A percentile compares a stretch with the other conserved stretches of the same genome.
These are phyloP conservation scores for Phragmatobia fuliginosa DNA, from an alignment of 2,888 invertebrate genomes.

Conservation along the genomic window DNA sequence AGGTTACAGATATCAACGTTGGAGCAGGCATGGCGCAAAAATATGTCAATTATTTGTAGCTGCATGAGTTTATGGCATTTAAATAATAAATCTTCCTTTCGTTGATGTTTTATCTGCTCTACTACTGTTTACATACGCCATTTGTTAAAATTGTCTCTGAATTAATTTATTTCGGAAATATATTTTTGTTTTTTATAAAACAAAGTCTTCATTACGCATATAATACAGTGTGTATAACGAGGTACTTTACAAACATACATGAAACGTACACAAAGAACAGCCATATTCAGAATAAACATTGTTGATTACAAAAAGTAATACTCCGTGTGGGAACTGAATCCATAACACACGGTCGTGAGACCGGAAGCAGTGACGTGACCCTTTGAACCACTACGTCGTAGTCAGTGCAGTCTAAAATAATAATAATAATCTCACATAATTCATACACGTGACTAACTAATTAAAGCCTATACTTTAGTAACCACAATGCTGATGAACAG, in stretches of 20 bases:
- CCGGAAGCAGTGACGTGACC: too few relatives aligned
- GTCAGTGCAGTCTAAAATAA: too few relatives aligned
- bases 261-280: not conserved
- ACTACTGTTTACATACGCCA: constrained; percentile 29
- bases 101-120: constrained; percentile 67
- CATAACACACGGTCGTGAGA: too few relatives aligned
- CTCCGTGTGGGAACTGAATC: not conserved
- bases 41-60: constrained; percentile 76
- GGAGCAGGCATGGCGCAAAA: constrained; percentile 78
- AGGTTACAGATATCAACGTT: constrained; percentile 80
- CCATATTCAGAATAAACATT: too few relatives aligned
- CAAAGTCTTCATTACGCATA: not conserved
- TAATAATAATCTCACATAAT: too few relatives aligned
- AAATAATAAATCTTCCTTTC: constrained; percentile 67
- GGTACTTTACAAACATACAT: not conserved
- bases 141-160: not conserved
- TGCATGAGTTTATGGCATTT: constrained; percentile 64
- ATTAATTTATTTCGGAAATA: constrained; percentile 8
- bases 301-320: not conserved
- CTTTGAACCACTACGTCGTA: too few relatives aligned
- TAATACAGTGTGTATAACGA: not conserved
- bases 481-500: too few relatives aligned
- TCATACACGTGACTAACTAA: too few relatives aligned
- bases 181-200: not conserved
- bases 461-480: too few relatives aligned